Evolutionary conservation across 2,888 invertebrate species (phyloP).

Genomic region (Apodemia zela): DNA sequence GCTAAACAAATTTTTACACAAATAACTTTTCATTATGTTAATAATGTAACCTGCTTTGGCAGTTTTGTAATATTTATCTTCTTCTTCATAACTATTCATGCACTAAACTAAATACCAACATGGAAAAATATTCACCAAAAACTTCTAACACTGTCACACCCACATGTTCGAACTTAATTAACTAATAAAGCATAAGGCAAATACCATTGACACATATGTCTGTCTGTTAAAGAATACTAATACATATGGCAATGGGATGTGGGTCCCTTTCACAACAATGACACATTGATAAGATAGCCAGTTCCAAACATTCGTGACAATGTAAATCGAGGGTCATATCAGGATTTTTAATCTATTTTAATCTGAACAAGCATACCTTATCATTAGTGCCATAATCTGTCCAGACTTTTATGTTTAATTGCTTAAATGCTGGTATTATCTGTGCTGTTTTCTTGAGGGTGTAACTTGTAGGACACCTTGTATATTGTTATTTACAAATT

Average conservation of each 20-base stretch:
- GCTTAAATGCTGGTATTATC: slow-evolving; percentile 37
- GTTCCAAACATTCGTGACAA: slow-evolving; percentile 28
- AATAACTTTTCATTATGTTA: background rate
- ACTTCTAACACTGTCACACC: slow-evolving; percentile 16
- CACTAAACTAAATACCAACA: slow-evolving; percentile 20
- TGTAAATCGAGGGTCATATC: slow-evolving; percentile 37
- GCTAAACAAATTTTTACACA: too few relatives aligned
- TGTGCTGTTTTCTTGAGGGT: slow-evolving; percentile 30
- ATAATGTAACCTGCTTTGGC: slow-evolving; percentile 40
- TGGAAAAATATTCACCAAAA: slow-evolving; percentile 15
- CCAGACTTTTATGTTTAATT: slow-evolving; percentile 51
- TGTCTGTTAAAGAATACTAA: slow-evolving; percentile 21
- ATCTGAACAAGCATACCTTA: slow-evolving; percentile 49
- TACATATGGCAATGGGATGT: slow-evolving; percentile 20
- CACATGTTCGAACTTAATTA: slow-evolving; percentile 11
- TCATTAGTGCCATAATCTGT: slow-evolving; percentile 48
- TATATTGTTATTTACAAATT: too few relatives aligned
- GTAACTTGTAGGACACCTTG: slow-evolving; percentile 11
- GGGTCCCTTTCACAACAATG: slow-evolving; percentile 28
- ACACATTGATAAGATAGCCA: slow-evolving; percentile 36
- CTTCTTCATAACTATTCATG: slow-evolving; percentile 40
- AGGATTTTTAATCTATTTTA: slow-evolving; percentile 51
- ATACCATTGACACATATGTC: background rate
- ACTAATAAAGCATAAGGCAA: background rate
- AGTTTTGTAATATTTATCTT: slow-evolving; percentile 43